Evolutionary conservation across 1,140 invertebrate species (phyloP).

Genomic region (Sitobion miscanthi): DNA sequence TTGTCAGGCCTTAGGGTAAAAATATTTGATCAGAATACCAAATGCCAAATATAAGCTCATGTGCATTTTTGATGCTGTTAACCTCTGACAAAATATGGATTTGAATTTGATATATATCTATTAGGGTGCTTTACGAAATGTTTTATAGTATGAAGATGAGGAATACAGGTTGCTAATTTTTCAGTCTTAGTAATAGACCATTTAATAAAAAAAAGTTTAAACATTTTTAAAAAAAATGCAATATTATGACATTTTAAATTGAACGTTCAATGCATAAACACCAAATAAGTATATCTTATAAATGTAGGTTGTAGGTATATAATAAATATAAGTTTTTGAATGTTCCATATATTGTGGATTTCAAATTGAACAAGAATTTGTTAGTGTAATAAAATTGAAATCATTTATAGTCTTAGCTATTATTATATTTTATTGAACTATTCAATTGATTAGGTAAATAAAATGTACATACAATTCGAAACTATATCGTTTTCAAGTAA

Average conservation of each 20-base stretch:
- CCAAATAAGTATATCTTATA: neutral
- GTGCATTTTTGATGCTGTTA: constrained; percentile 38
- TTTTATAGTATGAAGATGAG: neutral
- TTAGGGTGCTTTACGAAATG: neutral
- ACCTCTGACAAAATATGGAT: neutral
- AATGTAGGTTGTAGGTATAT: neutral
- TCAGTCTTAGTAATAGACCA: neutral
- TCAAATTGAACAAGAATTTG: neutral
- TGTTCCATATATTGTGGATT: neutral
- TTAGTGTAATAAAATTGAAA: neutral
- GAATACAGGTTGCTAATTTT: neutral
- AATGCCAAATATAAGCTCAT: constrained; percentile 8
- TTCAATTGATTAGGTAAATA: neutral
- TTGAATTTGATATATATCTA: neutral
- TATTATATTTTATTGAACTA: neutral
- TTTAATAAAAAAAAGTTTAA: neutral
- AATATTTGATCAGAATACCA: constrained; percentile 52
- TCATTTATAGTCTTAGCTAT: neutral
- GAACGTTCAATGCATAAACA: neutral
- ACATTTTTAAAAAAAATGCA: neutral
- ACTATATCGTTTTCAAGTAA: no score
- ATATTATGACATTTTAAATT: neutral
- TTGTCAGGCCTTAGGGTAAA: neutral
- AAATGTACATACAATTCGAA: neutral
- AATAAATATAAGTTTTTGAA: neutral